phyloP scores from a whole-genome alignment of 2,113 vertebrate species.

The Chrysochloris asiatica region DNA sequence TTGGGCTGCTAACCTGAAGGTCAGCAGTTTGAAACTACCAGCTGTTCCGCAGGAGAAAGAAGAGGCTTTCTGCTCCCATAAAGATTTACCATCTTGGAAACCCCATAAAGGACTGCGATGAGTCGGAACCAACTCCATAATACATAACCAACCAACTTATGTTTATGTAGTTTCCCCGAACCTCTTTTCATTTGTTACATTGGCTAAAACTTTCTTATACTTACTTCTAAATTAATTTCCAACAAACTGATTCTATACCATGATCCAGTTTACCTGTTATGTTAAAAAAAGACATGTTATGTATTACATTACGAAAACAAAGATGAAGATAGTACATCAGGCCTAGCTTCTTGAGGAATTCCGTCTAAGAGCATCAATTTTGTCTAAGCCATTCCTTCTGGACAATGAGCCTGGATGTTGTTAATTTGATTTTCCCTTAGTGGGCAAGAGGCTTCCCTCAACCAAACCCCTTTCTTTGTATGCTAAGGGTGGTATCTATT shows the following conservation, averaged over 20 bases:
- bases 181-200: neutral
- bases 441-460: neutral
- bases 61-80: too few relatives aligned
- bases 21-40: too few relatives aligned
- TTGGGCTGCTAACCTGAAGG: too few relatives aligned
- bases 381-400: neutral
- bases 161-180: neutral
- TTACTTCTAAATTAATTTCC: slow-evolving; percentile 9
- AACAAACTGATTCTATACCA: neutral
- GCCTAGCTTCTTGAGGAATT: neutral
- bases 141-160: too few relatives aligned
- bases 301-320: neutral
- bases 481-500: neutral
- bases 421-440: neutral
- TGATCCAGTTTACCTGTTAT: neutral
- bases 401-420: neutral
- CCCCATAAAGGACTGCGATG: too few relatives aligned
- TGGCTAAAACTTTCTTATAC: neutral
- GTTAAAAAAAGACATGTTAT: neutral
- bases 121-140: too few relatives aligned
- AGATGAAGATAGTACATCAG: neutral
- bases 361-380: neutral
- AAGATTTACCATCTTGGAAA: too few relatives aligned
- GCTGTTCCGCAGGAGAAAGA: too few relatives aligned
- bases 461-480: neutral